Conservation (phyloP, 1,140 invertebrate genomes). For the Trachymyrmex cornetzi region DNA sequence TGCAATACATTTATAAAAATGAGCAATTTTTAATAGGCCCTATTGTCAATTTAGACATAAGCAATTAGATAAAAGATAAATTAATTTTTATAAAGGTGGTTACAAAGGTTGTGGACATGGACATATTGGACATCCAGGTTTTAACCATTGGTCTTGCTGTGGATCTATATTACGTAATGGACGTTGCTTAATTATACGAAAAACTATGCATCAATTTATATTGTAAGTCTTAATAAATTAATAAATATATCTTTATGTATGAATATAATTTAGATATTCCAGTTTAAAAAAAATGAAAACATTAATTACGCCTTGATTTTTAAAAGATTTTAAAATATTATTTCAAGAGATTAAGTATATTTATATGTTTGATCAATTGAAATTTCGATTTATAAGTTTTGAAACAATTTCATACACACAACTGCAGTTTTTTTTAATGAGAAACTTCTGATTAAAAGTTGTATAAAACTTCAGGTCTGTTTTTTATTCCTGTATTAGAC, state of each 20-base stretch:
- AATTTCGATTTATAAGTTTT: neutral
- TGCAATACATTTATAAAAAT: neutral
- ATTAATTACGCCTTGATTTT: neutral
- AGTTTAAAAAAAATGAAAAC: neutral
- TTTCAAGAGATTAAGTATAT: neutral
- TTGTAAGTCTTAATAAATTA: slow-evolving; percentile 44
- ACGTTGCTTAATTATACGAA: slow-evolving; percentile 77
- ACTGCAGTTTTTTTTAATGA: neutral
- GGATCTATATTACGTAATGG: slow-evolving; percentile 85
- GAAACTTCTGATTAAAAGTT: neutral
- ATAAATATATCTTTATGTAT: slow-evolving; percentile 12
- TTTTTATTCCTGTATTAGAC: too few species aligned
- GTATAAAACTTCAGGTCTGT: neutral
- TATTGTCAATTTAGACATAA: neutral
- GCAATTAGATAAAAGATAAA: slow-evolving; percentile 30
- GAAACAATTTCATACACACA: neutral
- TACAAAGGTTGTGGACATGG: slow-evolving; percentile 94
- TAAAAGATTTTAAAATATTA: neutral
- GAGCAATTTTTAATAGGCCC: neutral
- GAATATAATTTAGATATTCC: neutral
- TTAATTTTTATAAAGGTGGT: slow-evolving; percentile 85
- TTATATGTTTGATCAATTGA: neutral
- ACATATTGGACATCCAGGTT: slow-evolving; percentile 91
- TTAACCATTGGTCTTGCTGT: slow-evolving; percentile 94
- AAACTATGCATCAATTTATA: slow-evolving; percentile 76